Evolutionary conservation across 2,797 vertebrate genomes (phyloP).

Genomic region (Fringilla coelebs): DNA sequence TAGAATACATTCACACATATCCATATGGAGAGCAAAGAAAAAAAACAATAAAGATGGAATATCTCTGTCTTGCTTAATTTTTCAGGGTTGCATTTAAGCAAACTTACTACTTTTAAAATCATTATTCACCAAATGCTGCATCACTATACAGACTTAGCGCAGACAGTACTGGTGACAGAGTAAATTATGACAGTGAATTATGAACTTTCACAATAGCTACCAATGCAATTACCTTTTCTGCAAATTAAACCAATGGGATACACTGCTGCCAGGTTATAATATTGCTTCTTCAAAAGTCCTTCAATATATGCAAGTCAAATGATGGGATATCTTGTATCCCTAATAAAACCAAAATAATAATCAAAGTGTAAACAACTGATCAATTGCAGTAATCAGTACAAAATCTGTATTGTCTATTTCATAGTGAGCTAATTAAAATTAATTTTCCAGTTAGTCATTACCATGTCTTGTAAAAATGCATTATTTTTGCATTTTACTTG

Average conservation of each 20-base stretch:
- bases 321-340: neutral
- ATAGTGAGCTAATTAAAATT: neutral
- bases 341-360: neutral
- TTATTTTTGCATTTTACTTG: neutral
- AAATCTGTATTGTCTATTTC: neutral
- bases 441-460: neutral
- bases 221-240: neutral
- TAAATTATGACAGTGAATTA: neutral
- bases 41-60: neutral
- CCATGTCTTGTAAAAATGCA: neutral
- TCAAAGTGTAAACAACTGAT: neutral
- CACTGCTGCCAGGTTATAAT: neutral
- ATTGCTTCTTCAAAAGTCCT: neutral
- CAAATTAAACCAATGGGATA: neutral
- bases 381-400: neutral
- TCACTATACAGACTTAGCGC: neutral
- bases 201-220: neutral
- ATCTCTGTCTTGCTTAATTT: neutral
- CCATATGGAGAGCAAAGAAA: neutral
- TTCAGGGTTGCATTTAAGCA: neutral
- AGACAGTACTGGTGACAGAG: neutral
- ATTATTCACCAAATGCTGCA: neutral
- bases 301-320: neutral
- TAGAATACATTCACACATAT: neutral
- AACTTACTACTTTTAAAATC: neutral